These are phyloP conservation scores for Gymnodraco acuticeps DNA, from an alignment of 2,797 vertebrate species.

Conservation along the genomic window DNA sequence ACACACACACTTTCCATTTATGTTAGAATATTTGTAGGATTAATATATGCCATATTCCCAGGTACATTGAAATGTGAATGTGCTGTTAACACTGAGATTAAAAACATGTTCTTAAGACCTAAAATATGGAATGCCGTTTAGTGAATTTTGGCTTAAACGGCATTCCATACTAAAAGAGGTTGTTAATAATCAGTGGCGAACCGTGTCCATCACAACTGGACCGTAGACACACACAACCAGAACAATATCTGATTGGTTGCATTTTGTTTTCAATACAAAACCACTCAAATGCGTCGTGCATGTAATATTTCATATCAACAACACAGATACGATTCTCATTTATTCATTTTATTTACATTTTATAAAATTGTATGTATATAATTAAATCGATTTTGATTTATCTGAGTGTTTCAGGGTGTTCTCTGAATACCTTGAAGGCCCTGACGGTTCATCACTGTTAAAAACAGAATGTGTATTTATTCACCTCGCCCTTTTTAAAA, in stretches of 20 bases:
- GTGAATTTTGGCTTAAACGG: not conserved
- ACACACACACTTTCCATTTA: too few relatives aligned
- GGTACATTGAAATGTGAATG: not conserved
- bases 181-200: not conserved
- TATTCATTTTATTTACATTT: too few relatives aligned
- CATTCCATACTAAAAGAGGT: not conserved
- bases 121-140: not conserved
- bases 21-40: slow-evolving; percentile 11
- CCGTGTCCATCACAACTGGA: not conserved
- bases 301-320: too few relatives aligned
- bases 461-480: not conserved
- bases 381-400: too few relatives aligned
- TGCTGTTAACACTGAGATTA: not conserved
- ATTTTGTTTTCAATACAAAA: too few relatives aligned
- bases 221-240: too few relatives aligned
- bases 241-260: too few relatives aligned
- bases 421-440: too few relatives aligned
- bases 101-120: not conserved
- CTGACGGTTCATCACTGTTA: not conserved
- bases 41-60: slow-evolving; percentile 3
- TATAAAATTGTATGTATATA: too few relatives aligned
- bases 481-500: not conserved
- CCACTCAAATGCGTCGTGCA: too few relatives aligned
- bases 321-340: too few relatives aligned
- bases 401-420: too few relatives aligned